These are phyloP conservation scores for Xyrauchen texanus DNA, from an alignment of 2,113 vertebrate species.

Conservation along the genomic window DNA sequence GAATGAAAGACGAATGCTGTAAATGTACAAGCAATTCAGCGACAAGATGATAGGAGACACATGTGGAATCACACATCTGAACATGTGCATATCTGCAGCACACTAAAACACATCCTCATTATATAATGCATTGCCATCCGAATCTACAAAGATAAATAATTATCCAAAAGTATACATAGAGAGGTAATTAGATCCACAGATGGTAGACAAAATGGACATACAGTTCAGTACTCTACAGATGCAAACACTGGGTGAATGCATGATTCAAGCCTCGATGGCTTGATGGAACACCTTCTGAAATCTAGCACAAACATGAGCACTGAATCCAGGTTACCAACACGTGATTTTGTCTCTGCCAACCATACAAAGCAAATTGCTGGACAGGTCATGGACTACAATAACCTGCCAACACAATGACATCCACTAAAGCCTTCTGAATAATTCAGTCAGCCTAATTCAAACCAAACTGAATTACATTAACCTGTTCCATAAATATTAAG, in stretches of 20 bases:
- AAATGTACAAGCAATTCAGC: no score
- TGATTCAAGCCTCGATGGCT: slow-evolving; percentile 11
- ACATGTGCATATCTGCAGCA: no score
- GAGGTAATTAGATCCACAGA: no score
- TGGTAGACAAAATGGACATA: background rate
- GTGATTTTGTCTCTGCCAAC: background rate
- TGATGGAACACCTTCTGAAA: background rate
- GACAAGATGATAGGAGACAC: no score
- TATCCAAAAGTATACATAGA: no score
- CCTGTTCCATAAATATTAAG: no score
- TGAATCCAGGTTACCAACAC: slow-evolving; percentile 7
- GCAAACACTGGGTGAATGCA: background rate
- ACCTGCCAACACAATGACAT: background rate
- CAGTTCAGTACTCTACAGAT: slow-evolving; percentile 3
- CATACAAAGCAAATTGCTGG: background rate
- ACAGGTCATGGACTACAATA: background rate
- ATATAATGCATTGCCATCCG: no score
- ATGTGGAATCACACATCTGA: no score
- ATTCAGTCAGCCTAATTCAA: background rate
- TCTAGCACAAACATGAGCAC: background rate
- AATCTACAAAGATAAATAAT: no score
- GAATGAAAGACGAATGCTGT: no score
- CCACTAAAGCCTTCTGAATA: background rate
- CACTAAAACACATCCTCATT: no score
- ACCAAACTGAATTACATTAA: background rate